A percentile compares a stretch with the other conserved stretches of the same genome.
Evolutionary conservation across 2,113 vertebrate species (phyloP).

Genomic region (Rhodinocichla rosea): DNA sequence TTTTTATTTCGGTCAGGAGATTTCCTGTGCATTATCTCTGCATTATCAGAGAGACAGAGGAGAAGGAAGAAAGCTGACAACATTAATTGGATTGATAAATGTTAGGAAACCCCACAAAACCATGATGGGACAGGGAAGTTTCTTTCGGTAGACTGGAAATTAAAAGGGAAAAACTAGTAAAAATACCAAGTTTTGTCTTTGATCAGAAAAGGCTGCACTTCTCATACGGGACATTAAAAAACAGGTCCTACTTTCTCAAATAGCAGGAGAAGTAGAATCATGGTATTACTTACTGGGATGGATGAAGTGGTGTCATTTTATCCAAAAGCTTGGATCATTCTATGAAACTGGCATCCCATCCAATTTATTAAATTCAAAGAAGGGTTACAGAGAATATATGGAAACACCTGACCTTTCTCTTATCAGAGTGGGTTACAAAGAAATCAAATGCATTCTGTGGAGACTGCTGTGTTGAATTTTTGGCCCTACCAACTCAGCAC

Average conservation of each 20-base stretch:
- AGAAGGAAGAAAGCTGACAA: background rate
- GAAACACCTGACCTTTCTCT: background rate
- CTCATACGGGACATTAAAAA: background rate
- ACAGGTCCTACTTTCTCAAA: background rate
- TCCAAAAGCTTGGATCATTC: background rate
- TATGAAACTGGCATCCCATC: background rate
- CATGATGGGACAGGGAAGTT: background rate
- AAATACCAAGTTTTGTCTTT: background rate
- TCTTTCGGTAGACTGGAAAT: background rate
- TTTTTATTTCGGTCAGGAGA: background rate
- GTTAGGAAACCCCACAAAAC: background rate
- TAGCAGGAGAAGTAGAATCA: background rate
- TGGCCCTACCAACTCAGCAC: background rate
- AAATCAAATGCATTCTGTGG: background rate
- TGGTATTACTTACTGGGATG: background rate
- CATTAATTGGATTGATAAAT: background rate
- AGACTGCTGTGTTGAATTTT: background rate
- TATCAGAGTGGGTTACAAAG: background rate
- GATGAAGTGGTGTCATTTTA: background rate
- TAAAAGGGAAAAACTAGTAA: background rate
- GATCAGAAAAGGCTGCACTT: background rate
- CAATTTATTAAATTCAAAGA: background rate
- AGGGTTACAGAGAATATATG: background rate
- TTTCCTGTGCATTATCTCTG: background rate
- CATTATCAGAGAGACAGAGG: background rate